These are phyloP conservation scores for Papilio dardanus DNA, from an alignment of 1,140 invertebrate genomes.

Conservation along the genomic window DNA sequence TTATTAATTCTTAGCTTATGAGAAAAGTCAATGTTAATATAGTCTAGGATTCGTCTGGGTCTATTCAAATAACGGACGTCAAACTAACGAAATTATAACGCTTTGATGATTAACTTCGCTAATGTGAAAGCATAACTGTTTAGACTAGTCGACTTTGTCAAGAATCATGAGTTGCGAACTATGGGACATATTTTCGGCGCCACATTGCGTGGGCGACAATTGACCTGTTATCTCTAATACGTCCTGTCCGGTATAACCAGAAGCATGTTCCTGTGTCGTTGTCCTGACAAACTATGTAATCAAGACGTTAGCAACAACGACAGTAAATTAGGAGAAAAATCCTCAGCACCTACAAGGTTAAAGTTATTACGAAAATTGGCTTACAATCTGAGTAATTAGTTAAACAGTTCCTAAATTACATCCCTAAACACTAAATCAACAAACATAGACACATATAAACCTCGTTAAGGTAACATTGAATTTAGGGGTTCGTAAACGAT, in stretches of 20 bases:
- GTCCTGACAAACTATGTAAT: not conserved
- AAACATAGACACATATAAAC: not conserved
- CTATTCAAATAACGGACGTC: not conserved
- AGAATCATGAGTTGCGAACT: not conserved
- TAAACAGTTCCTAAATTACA: not conserved
- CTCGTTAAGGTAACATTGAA: not conserved
- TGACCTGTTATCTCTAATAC: constrained; percentile 17
- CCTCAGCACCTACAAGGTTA: not conserved
- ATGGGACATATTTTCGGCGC: not conserved
- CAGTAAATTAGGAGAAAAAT: not conserved
- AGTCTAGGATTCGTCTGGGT: not conserved
- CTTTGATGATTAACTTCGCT: not conserved
- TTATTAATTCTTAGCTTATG: constrained; percentile 7
- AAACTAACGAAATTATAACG: not conserved
- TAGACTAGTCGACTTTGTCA: not conserved
- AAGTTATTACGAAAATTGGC: not conserved
- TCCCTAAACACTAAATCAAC: constrained; percentile 1
- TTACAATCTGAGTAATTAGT: not conserved
- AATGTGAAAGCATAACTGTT: constrained; percentile 11
- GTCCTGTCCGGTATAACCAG: not conserved
- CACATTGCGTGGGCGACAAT: not conserved
- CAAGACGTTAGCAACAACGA: not conserved
- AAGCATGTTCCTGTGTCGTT: constrained; percentile 4
- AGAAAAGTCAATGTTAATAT: not conserved
- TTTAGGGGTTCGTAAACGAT: not conserved